Evolutionary conservation across 2,888 invertebrate genomes (phyloP), one percentile per base, ranked within the genome.

Genomic region (Oligia fasciuncula): DNA sequence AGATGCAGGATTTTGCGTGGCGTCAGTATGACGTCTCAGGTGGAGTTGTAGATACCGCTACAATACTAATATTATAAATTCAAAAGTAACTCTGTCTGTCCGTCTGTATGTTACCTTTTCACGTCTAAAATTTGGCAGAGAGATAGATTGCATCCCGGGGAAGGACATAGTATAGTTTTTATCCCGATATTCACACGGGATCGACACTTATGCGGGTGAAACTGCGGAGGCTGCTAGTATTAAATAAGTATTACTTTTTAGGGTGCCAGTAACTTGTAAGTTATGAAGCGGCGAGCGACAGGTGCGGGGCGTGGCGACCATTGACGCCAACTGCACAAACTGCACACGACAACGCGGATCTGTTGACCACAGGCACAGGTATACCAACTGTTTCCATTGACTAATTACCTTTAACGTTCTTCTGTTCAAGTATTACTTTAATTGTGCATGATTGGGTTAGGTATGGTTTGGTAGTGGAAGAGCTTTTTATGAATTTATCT

Each of bases 261-360:
- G n/a, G 73, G 63, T 68, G 57, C 14, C 29, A 65, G 66, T 76
- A 68, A 40, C 71, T 67, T n/a, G 66, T 65, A 62, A 65, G 66
- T 67, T 51, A 75, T 54, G 40, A 63, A 40, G 70, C 63, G 23
- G 65, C 6, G 40, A 4, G 51, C 54, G 74, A 63, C 84, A 81
- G 84, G 81, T 84, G 82, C 40, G 4, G 40, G 85, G 85, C 69
- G 85, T 57, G 85, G 76, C 85, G 85, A 79, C 49, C 79, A 40
- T 85, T 85, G 79, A 82, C 80, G 80, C 68, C 80, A 29, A 57
- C 74, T 69, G 79, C 67, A 54, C 67, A 29, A 69, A 54, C 83
- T 71, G 70, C 72, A 70, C 69, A 46, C 67, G 29, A n/a, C 68
- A 29, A 49, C 67, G 40, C 40, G 66, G 71, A 46, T 68, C 80